These are phyloP conservation scores for Phorcus lineatus DNA, from an alignment of 2,888 invertebrate genomes.

Conservation along the genomic window DNA sequence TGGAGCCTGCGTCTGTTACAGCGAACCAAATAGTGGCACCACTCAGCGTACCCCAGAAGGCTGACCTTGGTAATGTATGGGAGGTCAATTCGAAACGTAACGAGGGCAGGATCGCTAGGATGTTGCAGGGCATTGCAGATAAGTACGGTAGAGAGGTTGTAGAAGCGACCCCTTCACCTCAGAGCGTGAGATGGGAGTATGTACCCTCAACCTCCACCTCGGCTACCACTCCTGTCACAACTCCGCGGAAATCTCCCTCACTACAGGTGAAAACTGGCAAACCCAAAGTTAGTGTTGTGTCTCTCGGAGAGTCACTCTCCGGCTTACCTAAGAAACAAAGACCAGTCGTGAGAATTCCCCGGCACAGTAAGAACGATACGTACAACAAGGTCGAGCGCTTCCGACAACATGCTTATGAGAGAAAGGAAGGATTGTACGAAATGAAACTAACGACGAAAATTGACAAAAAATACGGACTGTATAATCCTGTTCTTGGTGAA, in stretches of 20 bases:
- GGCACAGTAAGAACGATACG: neutral
- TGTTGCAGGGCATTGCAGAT: neutral
- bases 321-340: neutral
- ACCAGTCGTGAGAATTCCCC: neutral
- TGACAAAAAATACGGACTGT: neutral
- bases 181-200: slow-evolving; percentile 26
- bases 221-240: neutral
- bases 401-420: neutral
- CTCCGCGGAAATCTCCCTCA: neutral
- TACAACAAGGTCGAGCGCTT: neutral
- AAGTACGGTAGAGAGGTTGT: neutral
- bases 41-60: neutral
- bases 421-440: neutral
- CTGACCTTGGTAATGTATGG: neutral
- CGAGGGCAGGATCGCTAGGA: neutral
- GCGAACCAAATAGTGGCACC: slow-evolving; percentile 3
- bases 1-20: neutral
- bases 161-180: slow-evolving; percentile 25
- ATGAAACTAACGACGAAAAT: neutral
- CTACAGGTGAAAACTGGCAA: neutral
- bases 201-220: neutral
- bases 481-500: neutral
- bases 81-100: neutral
- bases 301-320: slow-evolving; percentile 36
- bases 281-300: slow-evolving; percentile 41